Evolutionary conservation across 2,888 invertebrate species (phyloP), one percentile per base, ranked within the genome.

Genomic region (Poecilus cupreus): DNA sequence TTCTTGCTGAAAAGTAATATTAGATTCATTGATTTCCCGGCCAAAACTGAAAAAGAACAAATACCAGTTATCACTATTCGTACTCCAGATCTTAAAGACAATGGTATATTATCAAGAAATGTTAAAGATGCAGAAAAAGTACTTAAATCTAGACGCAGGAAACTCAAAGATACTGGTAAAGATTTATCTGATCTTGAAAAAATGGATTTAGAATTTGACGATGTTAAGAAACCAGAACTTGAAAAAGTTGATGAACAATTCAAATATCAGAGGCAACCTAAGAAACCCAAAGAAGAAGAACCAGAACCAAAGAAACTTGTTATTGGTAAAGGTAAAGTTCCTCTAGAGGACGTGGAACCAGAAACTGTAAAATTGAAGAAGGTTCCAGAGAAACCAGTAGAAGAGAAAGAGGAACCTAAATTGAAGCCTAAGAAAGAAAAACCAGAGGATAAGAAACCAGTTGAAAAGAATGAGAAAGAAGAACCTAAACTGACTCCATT

Each of bases 331-430:
- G 92, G 92, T n/a, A 91, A 91, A 84, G 87, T 89, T 83, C 88
- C 88, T 5, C 85, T 87, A 78, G 84, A 85, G 13, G 89, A 90
- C 22, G 85, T 88, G 72, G 88, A 86, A 11, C 85, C 87, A n/a
- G 90, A 91, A 84, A 87, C 86, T 37, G 87, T 92, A 0, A 89
- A 88, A 32, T 86, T 92, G n/a, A 92, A 91, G 85, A 92, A 92
- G 85, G 88, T 90, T 79, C 91, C 91, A 1, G 85, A 88, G 72
- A 91, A 91, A 83, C 83, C 85, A 16, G 84, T 86, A 22, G 87
- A 86, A 80, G 89, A 88, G 72, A 86, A 87, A 81, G 85, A 86
- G 32, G 86, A 87, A 72, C 86, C 87, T 22, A 86, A 89, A 83
- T 81, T 85, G n/a, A 85, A 84, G 80, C 83, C 84, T 83, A 83